Evolutionary conservation across 2,113 vertebrate species (phyloP), one percentile per base, ranked within the genome.

Genomic region (Phoenicopterus ruber): DNA sequence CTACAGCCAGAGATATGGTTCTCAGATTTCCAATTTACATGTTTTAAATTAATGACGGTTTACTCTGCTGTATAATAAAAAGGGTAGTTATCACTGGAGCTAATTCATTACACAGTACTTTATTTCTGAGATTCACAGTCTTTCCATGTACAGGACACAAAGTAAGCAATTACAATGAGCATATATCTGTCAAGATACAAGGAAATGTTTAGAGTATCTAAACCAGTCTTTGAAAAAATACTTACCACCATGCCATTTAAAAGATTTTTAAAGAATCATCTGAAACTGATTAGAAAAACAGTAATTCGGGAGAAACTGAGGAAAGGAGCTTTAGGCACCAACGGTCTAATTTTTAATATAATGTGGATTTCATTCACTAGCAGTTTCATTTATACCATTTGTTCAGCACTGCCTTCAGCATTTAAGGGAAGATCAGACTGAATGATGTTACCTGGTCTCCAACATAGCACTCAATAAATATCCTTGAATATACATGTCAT

Each of bases 1-100:
- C 91, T 92, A 73, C 66, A 89, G 92, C 10, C 4, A 89, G 63
- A 69, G 79, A 80, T 94, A 93, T 46, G 77, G 66, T 54, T 85
- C 88, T 95, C 79, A 74, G 90, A 94, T 97, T 97, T 97, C 94
- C 77, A 97, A 97, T 97, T 97, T 97, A 86, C 84, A 65, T 94
- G 85, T 94, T 96, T 95, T 94, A 97, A 97, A 98, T 96, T 97
- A 98, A 97, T 95, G 91, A 74, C 29, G 91, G 65, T 96, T 98
- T 98, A 95, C 77, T 95, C 87, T 95, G 61, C 78, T 94, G 71
- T 90, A 93, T 74, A 97, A 96, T 88, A 96, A 96, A 97, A 89
- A 74, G 6, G 9, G 61, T 66, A 93, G 83, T 97, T 98, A 97
- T 95, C 93, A 96, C 13, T 73, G 63, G 57, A 96, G 90, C 26